Evolutionary conservation across 1,140 invertebrate genomes (phyloP), one percentile per base, ranked within the genome.

Genomic region (Diuraphis noxia): DNA sequence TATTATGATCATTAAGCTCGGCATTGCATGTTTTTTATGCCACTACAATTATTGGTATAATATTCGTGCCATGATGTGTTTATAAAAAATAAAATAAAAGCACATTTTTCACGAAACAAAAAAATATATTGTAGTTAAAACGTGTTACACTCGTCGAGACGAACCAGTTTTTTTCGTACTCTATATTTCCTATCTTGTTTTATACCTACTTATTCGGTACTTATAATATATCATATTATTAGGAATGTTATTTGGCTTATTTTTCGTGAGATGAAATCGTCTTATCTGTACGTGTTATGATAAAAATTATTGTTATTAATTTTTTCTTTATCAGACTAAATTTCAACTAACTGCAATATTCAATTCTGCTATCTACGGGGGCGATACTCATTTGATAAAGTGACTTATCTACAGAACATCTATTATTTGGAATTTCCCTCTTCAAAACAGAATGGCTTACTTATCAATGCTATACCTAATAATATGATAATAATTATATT

Each of bases 231-330:
- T 17, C 17, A 46, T 46, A 46, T 46, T 46, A n/a, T 63, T 63
- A 13, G 56, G 30, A 63, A 63, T n/a, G 13, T 63, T 17, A 63
- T 63, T 63, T 63, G 30, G 13, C 30, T 63, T 63, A 63, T 63
- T 63, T 63, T 63, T 63, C 52, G 56, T 1, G 17, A n/a, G 30
- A 63, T n/a, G n/a, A 63, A n/a, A n/a, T 17, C 13, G 4, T 63
- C 13, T 10, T 63, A 63, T 63, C n/a, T 63, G 30, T 63, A n/a
- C 4, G 56, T 3, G 30, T 63, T 63, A 6, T n/a, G n/a, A n/a
- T 63, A n/a, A 63, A n/a, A n/a, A 63, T 63, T n/a, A n/a, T 63
- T 63, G 56, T 63, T 63, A 63, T 63, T n/a, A n/a, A n/a, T 63
- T 3, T n/a, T 63, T 4, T 63, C 10, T 63, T 30, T n/a, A 63